Base-by-base conservation (phyloP, 2,797 vertebrate genomes). In the Forpus xanthops region DNA sequence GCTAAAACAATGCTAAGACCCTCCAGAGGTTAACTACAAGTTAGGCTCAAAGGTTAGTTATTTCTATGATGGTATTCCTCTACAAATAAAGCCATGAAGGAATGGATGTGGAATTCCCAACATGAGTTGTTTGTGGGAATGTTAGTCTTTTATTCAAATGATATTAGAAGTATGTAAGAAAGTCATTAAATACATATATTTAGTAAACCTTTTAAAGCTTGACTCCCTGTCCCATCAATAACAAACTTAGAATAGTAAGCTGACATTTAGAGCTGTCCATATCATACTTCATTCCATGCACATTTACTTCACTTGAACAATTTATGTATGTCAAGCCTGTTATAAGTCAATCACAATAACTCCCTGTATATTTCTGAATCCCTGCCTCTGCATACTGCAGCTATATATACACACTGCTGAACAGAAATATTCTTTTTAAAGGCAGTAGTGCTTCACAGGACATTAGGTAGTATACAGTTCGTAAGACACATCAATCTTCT, bases 11-110 rank as follows among this genome's bases (percentile, higher is more conserved):
- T 85, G 75, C 78, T 47, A 68, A 87, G 75, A 72, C 78, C 45
- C 78, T 96, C 83, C 60, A 84, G 94, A 89, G 47, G 70, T 92
- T 91, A 95, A 77, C 76, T 87, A 62, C 39, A 1, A 91, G 50
- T 81, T 81, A 78, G 39, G 89, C 87, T 94, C 86, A 92, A 93
- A 96, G 87, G 92, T 95, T 95, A 94, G 90, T 72, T 95, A 96
- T 87, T 95, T 64, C 79, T 80, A 3, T 45, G 39, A 78, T 2
- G 12, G 66, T 72, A 86, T 94, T 94, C 64, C 85, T 88, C 70
- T 52, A 75, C 89, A 95, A 93, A 89, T 85, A 94, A 90, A 95
- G 30, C 58, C 82, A 93, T 1, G 5, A 83, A 87, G 90, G 82
- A 94, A 91, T 80, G 70, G 67, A 89, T 24, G 17, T 71, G 61